These are phyloP conservation scores for Agrilus cyanescens DNA, from an alignment of 2,888 invertebrate genomes.

Conservation along the genomic window DNA sequence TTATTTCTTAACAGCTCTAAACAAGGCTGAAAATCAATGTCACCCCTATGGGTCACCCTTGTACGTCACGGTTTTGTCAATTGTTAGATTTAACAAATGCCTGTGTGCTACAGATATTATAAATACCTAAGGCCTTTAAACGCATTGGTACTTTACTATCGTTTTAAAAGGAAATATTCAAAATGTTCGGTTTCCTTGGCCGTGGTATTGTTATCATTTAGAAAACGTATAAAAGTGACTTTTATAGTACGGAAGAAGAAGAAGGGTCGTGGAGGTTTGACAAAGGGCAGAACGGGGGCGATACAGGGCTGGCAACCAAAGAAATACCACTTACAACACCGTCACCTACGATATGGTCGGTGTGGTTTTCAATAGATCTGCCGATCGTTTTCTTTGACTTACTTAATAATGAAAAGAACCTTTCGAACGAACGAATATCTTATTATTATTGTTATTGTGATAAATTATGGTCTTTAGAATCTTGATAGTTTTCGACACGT, in stretches of 20 bases:
- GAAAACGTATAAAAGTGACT: slow-evolving; percentile 10
- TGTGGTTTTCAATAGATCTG: slow-evolving; percentile 28
- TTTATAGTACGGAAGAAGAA: slow-evolving; percentile 11
- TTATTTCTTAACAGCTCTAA: slow-evolving; percentile 2
- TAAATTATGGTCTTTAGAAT: slow-evolving; percentile 30
- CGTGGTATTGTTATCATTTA: slow-evolving; percentile 6
- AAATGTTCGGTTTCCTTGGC: slow-evolving; percentile 1
- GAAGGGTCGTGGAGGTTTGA: slow-evolving; percentile 9
- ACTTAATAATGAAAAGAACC: slow-evolving; percentile 18
- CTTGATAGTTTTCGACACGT: slow-evolving; percentile 33
- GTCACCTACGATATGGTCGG: slow-evolving; percentile 19
- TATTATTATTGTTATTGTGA: slow-evolving; percentile 23
- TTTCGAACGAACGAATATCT: slow-evolving; percentile 16
- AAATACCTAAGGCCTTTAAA: too few relatives aligned
- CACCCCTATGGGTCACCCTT: slow-evolving; percentile 8
- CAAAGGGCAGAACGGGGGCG: slow-evolving; percentile 21
- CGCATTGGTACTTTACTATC: too few relatives aligned
- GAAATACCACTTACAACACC: slow-evolving; percentile 18
- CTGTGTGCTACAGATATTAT: too few relatives aligned
- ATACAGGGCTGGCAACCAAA: slow-evolving; percentile 22
- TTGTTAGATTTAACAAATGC: neutral
- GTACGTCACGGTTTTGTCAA: slow-evolving; percentile 10
- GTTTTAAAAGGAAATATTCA: too few relatives aligned
- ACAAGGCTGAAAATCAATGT: slow-evolving; percentile 14
- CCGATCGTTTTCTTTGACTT: slow-evolving; percentile 21